A percentile compares a stretch with the other conserved stretches of the same genome.
These are phyloP conservation scores for Drosophila subquinaria DNA, from an alignment of 2,888 invertebrate species.

Conservation along the genomic window DNA sequence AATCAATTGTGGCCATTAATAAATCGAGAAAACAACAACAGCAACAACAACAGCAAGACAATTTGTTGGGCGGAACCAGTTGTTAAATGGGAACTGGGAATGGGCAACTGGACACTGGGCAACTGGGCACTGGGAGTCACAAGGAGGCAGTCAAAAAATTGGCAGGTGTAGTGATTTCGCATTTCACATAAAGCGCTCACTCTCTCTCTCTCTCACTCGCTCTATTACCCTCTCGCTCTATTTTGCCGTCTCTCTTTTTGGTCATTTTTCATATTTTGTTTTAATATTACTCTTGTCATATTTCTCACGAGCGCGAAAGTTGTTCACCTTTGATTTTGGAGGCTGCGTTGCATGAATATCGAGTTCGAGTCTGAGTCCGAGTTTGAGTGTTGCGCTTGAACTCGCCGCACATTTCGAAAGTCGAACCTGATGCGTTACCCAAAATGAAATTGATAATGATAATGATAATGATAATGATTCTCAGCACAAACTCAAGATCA, in stretches of 20 bases:
- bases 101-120: constrained; percentile 25
- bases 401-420: constrained; percentile 71
- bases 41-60: constrained; percentile 19
- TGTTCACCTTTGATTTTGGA: constrained; percentile 79
- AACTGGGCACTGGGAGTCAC: constrained; percentile 16
- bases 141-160: constrained; percentile 52
- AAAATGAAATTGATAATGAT: constrained; percentile 38
- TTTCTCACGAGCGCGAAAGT: constrained; percentile 81
- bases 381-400: constrained; percentile 63
- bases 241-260: constrained; percentile 4
- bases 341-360: constrained; percentile 65
- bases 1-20: constrained; percentile 69
- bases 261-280: constrained; percentile 51
- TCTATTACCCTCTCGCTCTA: background rate
- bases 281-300: constrained; percentile 58
- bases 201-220: background rate
- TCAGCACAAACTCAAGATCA: constrained; percentile 24
- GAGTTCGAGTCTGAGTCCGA: constrained; percentile 9
- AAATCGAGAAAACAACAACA: constrained; percentile 54
- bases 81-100: constrained; percentile 38
- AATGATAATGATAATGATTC: constrained; percentile 55
- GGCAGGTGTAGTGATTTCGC: constrained; percentile 65
- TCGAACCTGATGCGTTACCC: constrained; percentile 35
- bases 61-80: constrained; percentile 55
- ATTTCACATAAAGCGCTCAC: constrained; percentile 54